Conservation (phyloP, 2,797 vertebrate genomes). For the Pyrocephalus nanus region DNA sequence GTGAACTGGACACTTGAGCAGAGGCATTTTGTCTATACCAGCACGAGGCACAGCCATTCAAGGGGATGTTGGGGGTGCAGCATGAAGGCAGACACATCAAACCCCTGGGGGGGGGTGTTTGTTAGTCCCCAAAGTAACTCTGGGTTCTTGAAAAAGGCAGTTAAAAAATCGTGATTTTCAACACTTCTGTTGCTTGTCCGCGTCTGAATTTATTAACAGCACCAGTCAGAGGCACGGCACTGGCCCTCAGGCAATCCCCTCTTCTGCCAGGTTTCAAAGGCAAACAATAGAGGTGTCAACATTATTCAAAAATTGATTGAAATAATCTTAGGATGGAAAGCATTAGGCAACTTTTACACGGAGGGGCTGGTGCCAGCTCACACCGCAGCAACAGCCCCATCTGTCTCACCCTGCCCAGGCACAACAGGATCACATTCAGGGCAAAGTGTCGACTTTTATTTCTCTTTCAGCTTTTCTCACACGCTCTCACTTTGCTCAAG, state of each 20-base stretch:
- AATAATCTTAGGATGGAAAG: slow-evolving; percentile 43
- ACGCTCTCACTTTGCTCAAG: background rate
- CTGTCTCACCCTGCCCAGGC: background rate
- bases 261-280: slow-evolving; percentile 21
- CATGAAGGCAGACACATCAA: background rate
- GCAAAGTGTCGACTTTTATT: background rate
- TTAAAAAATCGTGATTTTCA: slow-evolving; percentile 15
- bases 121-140: background rate
- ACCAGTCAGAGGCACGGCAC: background rate
- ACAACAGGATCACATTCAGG: background rate
- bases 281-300: slow-evolving; percentile 42
- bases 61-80: background rate
- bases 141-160: background rate
- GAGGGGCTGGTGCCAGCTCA: background rate
- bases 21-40: background rate
- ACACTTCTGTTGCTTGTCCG: background rate
- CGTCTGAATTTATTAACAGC: slow-evolving; percentile 14
- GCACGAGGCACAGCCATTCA: background rate
- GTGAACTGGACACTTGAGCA: background rate
- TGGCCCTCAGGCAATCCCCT: background rate
- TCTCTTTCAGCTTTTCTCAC: background rate
- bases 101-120: background rate
- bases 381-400: background rate
- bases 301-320: background rate
- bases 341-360: slow-evolving; percentile 1